These are phyloP conservation scores for Pinna nobilis DNA, from an alignment of 1,140 invertebrate species.

Conservation along the genomic window DNA sequence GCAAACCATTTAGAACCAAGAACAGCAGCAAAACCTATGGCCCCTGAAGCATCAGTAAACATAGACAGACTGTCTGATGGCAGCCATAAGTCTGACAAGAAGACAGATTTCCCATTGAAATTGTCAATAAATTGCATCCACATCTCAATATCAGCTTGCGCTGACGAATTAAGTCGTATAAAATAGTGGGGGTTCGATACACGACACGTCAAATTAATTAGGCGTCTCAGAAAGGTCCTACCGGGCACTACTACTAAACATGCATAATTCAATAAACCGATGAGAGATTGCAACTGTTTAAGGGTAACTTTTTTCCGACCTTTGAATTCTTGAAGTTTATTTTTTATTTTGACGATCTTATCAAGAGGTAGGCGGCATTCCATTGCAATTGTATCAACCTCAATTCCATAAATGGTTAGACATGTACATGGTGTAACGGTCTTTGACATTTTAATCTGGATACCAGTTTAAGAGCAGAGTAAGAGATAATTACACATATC, in stretches of 20 bases:
- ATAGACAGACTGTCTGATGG: constrained; percentile 10
- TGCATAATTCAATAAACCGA: constrained; percentile 27
- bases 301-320: constrained; percentile 2
- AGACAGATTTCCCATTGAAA: constrained; percentile 33
- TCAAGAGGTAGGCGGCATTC: background rate
- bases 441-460: constrained; percentile 39
- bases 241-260: constrained; percentile 9
- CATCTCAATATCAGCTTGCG: constrained; percentile 9
- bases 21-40: background rate
- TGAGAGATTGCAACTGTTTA: constrained; percentile 11
- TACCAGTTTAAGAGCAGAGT: constrained; percentile 19
- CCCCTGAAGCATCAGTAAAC: background rate
- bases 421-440: constrained; percentile 19
- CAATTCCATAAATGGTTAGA: constrained; percentile 38
- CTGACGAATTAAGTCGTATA: background rate
- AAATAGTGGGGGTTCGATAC: background rate
- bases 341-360: background rate
- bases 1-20: background rate
- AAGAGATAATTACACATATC: constrained; percentile 25
- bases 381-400: constrained; percentile 21
- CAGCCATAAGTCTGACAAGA: constrained; percentile 21
- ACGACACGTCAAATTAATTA: constrained; percentile 33
- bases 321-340: background rate
- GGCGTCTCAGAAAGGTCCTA: constrained; percentile 21
- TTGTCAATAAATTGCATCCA: constrained; percentile 28